These are phyloP conservation scores for Peromyscus polionotus DNA, from an alignment of 2,113 vertebrate genomes.

Conservation along the genomic window DNA sequence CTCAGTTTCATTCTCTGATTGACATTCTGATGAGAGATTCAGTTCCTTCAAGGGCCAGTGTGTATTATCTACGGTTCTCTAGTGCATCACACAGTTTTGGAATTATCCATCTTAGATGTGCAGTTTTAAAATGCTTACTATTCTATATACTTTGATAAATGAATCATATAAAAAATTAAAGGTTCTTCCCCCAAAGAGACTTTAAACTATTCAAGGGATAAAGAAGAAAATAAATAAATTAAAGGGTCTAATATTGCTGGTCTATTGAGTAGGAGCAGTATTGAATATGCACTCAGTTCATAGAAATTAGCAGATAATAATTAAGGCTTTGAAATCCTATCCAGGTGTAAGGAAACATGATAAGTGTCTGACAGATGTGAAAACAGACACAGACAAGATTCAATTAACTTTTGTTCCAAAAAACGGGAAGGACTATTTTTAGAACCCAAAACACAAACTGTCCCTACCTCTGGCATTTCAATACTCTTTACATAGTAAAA, in stretches of 20 bases:
- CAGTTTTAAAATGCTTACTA: background rate
- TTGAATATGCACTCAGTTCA: background rate
- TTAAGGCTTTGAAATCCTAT: background rate
- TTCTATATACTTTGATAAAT: background rate
- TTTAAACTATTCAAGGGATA: background rate
- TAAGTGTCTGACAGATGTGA: background rate
- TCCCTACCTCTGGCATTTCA: background rate
- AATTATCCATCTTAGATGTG: background rate
- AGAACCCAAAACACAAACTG: conserved; percentile 17
- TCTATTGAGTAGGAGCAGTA: background rate
- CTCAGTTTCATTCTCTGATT: conserved; percentile 1
- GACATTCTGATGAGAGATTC: background rate
- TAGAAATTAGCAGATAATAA: conserved; percentile 10
- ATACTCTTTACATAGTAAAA: background rate
- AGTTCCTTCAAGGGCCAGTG: background rate
- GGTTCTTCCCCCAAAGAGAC: background rate
- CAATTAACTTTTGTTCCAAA: conserved; percentile 26
- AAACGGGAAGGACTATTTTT: background rate
- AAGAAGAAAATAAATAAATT: background rate
- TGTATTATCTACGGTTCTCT: background rate
- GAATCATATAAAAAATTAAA: background rate
- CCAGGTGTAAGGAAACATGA: background rate
- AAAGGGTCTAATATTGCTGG: background rate
- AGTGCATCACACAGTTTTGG: background rate
- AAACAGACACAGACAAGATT: conserved; percentile 32